Conservation (phyloP, 2,113 vertebrate species). For the Peucedramus taeniatus region DNA sequence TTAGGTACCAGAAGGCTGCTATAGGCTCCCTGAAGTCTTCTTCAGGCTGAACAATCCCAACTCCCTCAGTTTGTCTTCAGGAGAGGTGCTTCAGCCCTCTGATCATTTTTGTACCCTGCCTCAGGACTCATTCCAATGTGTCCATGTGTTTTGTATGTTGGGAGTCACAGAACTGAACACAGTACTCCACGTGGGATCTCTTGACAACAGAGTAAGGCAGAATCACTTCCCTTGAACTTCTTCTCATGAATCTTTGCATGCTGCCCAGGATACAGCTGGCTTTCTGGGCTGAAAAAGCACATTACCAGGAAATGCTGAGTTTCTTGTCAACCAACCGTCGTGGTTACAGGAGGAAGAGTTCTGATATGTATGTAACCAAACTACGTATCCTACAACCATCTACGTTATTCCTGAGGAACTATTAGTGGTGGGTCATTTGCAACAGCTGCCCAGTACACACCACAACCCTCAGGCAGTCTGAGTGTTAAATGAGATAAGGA, state of each 20-base stretch:
- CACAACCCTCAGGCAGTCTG: neutral
- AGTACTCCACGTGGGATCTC: neutral
- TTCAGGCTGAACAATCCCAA: neutral
- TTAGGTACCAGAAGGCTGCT: neutral
- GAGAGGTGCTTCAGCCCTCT: neutral
- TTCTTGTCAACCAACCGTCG: neutral
- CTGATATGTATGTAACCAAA: neutral
- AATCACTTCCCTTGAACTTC: neutral
- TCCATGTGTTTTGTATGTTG: neutral
- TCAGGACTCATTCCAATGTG: rapidly evolving
- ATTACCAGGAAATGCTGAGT: neutral
- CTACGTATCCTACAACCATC: neutral
- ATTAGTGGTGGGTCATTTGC: neutral
- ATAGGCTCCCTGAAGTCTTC: neutral
- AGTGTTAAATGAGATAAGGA: neutral
- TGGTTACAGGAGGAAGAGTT: neutral
- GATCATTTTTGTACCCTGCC: neutral
- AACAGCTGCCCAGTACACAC: neutral
- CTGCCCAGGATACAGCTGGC: neutral
- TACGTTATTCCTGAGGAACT: neutral
- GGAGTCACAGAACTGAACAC: neutral
- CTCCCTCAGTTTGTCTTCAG: neutral
- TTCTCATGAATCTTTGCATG: neutral
- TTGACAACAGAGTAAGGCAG: neutral
- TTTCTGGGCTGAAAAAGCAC: neutral